Percentiles rank a stretch among this genome's conserved stretches.
These are phyloP conservation scores for Dromaius novaehollandiae DNA, from an alignment of 2,113 vertebrate genomes.

Conservation along the genomic window DNA sequence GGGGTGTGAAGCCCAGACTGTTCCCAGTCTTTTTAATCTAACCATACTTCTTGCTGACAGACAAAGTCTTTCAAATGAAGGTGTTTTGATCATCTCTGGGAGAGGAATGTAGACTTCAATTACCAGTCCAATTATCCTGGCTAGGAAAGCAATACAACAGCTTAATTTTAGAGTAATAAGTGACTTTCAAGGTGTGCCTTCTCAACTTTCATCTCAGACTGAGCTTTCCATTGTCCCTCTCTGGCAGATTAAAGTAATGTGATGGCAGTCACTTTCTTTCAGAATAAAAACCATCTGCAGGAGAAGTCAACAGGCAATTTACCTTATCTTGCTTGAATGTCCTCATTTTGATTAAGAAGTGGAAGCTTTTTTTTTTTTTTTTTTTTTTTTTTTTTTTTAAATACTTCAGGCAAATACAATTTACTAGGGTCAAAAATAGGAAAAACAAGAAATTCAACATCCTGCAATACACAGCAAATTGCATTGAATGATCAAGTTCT, in stretches of 20 bases:
- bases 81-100: conserved; percentile 51
- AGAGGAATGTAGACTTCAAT: conserved; percentile 60
- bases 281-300: not conserved
- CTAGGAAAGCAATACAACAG: conserved; percentile 42
- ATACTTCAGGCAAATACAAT: not conserved
- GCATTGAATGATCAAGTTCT: not conserved
- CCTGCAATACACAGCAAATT: not conserved
- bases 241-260: not conserved
- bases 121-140: conserved; percentile 56
- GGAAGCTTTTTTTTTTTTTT: too few species aligned
- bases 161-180: conserved; percentile 55
- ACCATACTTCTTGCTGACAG: conserved; percentile 45
- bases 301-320: not conserved
- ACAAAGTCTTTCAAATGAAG: conserved; percentile 56
- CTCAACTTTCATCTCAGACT: conserved; percentile 13
- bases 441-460: not conserved
- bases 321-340: not conserved
- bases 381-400: too few species aligned
- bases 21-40: conserved; percentile 70
- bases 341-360: not conserved
- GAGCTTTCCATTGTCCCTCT: not conserved
- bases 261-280: not conserved
- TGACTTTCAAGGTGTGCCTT: conserved; percentile 32
- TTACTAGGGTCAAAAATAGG: not conserved
- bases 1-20: conserved; percentile 48